Conservation (phyloP, 2,797 vertebrate genomes). For the Amazona ochrocephala region DNA sequence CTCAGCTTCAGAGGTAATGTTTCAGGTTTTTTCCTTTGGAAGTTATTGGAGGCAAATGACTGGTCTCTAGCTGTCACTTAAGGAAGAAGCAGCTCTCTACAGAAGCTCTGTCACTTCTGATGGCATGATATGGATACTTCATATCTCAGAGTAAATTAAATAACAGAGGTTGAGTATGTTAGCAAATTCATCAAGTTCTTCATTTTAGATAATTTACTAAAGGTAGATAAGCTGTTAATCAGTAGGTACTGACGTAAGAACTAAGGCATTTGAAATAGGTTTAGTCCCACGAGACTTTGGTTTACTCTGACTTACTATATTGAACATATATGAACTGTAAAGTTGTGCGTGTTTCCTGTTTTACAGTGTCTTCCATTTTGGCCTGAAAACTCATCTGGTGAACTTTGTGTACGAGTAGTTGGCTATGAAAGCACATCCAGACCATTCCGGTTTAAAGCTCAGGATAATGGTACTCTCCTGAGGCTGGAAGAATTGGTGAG, state of each 20-base stretch:
- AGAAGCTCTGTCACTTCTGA: not conserved
- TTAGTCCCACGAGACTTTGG: not conserved
- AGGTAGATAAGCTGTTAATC: not conserved
- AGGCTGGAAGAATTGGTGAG: slow-evolving; percentile 86
- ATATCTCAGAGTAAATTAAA: not conserved
- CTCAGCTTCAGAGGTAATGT: slow-evolving; percentile 85
- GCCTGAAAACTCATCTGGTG: slow-evolving; percentile 87
- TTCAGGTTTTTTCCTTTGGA: not conserved
- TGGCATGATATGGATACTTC: not conserved
- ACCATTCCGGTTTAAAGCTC: slow-evolving; percentile 87
- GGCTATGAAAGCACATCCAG: slow-evolving; percentile 85
- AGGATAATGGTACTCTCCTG: slow-evolving; percentile 92
- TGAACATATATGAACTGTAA: accelerated
- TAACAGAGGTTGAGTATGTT: not conserved
- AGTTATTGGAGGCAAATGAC: not conserved
- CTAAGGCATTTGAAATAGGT: not conserved
- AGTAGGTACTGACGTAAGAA: not conserved
- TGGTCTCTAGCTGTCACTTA: not conserved
- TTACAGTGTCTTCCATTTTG: slow-evolving; percentile 92
- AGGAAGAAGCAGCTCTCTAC: not conserved
- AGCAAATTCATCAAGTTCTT: not conserved
- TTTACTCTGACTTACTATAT: not conserved
- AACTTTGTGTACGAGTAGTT: slow-evolving; percentile 88
- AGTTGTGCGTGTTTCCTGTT: not conserved
- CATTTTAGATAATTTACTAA: not conserved